Evolutionary conservation across 2,113 vertebrate species (phyloP).

Genomic region (Laterallus jamaicensis): DNA sequence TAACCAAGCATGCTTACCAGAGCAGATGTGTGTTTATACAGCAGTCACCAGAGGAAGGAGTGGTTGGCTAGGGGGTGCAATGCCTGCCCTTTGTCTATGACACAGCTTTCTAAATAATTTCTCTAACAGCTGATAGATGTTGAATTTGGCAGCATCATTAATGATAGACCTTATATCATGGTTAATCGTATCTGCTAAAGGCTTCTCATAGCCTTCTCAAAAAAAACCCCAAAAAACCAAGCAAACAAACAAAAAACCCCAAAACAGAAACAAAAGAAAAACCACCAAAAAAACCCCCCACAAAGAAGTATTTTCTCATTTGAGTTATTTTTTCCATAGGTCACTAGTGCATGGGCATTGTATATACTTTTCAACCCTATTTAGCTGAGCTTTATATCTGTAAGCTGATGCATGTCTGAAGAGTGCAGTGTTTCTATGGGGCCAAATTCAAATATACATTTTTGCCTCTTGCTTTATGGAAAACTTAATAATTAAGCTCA

Average conservation of each 20-base stretch:
- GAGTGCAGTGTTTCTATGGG: not conserved
- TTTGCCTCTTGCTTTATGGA: conserved; percentile 62
- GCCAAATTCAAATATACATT: conserved; percentile 13
- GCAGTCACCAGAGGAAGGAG: conserved; percentile 28
- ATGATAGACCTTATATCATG: conserved; percentile 55
- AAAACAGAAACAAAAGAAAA: too few relatives aligned
- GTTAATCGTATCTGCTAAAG: conserved; percentile 52
- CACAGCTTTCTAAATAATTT: conserved; percentile 64
- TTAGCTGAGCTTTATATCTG: not conserved
- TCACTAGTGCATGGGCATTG: not conserved
- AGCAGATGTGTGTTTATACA: conserved; percentile 50
- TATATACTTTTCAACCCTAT: conserved; percentile 24
- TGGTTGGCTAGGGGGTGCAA: not conserved
- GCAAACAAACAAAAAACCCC: too few relatives aligned
- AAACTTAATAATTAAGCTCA: conserved; percentile 74
- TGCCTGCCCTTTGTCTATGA: conserved; percentile 52
- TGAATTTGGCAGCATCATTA: conserved; percentile 62
- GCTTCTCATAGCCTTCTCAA: not conserved
- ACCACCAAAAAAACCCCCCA: too few relatives aligned
- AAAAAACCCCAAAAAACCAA: not conserved
- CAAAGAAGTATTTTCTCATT: not conserved
- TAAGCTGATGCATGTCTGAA: not conserved
- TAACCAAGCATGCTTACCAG: not conserved
- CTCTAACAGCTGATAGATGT: conserved; percentile 42
- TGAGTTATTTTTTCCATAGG: not conserved